phyloP scores from a whole-genome alignment of 2,113 vertebrate genomes.

The Gobiocypris rarus region DNA sequence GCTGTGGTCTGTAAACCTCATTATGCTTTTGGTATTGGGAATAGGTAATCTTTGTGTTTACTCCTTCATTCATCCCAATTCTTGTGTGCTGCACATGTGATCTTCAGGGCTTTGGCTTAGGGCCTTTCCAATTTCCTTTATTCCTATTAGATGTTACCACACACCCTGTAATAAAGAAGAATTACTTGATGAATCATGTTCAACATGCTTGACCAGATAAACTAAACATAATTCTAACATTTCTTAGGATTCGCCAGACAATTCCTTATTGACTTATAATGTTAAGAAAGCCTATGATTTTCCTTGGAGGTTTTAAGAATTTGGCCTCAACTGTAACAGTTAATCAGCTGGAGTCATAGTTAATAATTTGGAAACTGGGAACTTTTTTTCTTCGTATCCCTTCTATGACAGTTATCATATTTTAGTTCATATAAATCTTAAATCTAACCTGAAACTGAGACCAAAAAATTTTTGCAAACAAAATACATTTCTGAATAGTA shows the following conservation, averaged over 20 bases:
- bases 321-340: slow-evolving; percentile 44
- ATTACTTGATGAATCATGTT: slow-evolving; percentile 34
- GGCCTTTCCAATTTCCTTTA: slow-evolving; percentile 1
- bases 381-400: neutral
- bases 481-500: neutral
- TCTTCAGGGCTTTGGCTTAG: neutral
- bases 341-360: slow-evolving; percentile 14
- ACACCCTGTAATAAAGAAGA: slow-evolving; percentile 45
- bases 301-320: slow-evolving; percentile 48
- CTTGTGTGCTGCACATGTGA: neutral
- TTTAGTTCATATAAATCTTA: neutral
- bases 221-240: slow-evolving; percentile 31
- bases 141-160: slow-evolving; percentile 8
- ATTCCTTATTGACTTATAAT: slow-evolving; percentile 42
- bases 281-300: slow-evolving; percentile 32
- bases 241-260: slow-evolving; percentile 32
- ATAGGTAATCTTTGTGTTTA: neutral
- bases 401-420: neutral
- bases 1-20: neutral
- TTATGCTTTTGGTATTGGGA: neutral
- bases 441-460: neutral
- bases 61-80: neutral
- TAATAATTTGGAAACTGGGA: slow-evolving; percentile 37
- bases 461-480: neutral
- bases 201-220: slow-evolving; percentile 30